Conservation (phyloP, 2,113 vertebrate genomes). For the Dolichotis patagonum region DNA sequence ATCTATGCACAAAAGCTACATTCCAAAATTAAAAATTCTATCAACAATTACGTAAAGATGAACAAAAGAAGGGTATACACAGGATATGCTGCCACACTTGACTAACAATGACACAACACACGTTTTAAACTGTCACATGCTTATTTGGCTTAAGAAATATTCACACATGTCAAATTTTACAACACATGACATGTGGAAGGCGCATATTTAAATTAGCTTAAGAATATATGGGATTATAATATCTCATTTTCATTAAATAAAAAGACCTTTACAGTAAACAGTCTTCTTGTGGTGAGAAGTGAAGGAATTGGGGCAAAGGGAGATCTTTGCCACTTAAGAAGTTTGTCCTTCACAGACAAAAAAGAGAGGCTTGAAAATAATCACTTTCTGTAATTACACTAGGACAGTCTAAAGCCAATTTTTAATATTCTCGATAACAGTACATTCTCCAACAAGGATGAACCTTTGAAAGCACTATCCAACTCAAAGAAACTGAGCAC, state of each 20-base stretch:
- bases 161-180: conserved; percentile 60
- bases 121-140: conserved; percentile 54
- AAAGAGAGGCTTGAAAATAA: conserved; percentile 61
- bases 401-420: conserved; percentile 65
- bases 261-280: conserved; percentile 66
- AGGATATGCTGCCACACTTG: conserved; percentile 65
- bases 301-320: no score
- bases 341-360: conserved; percentile 47
- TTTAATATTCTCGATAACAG: conserved; percentile 65
- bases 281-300: conserved; percentile 28
- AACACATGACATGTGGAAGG: conserved; percentile 66
- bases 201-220: conserved; percentile 67
- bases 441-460: not conserved
- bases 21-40: conserved; percentile 9
- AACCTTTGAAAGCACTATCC: not conserved
- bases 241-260: conserved; percentile 63
- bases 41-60: conserved; percentile 47
- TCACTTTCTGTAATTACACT: conserved; percentile 51
- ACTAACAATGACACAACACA: conserved; percentile 52
- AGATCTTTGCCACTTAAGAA: not conserved
- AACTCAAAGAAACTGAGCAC: conserved; percentile 20
- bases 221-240: conserved; percentile 70
- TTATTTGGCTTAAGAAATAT: conserved; percentile 61
- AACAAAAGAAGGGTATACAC: conserved; percentile 62
- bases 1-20: conserved; percentile 22